Base-by-base conservation (phyloP, 2,888 invertebrate genomes). In the Heterodera filipjevi region DNA sequence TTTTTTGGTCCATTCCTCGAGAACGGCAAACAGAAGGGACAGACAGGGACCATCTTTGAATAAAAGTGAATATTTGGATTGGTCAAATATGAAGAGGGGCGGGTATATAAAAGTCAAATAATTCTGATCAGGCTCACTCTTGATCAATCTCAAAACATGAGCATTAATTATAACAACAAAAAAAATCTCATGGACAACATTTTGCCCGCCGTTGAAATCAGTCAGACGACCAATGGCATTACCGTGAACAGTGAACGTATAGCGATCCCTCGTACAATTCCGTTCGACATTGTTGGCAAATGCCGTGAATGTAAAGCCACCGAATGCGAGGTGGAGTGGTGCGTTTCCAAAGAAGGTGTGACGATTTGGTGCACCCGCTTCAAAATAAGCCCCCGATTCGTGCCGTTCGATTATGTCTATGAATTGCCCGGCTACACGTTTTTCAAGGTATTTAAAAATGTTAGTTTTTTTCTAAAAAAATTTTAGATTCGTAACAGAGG, bases 391-490 rank as follows among this genome's bases (percentile, higher is more conserved):
- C 73, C 73, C n/a, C 49, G 73, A 1, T 49, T 73, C 3, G 73
- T 73, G 1, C 73, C 72, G 0, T 72, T 72, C 32, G 72, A 72
- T 6, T 5, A 19, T 19, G 59, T 72, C 3, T 39, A 72, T 1
- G 72, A 72, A 22, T 35, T 72, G 3, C 72, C 72, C 14, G 39
- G 39, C 1, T 32, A 72, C 22, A 53, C 49, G 6, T 72, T 72
- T 22, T 72, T 72, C 35, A 72, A 72, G 39, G 72, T 72, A 16
- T 39, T 22, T 72, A 12, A n/a, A 27, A 71, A n/a, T n/a, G n/a
- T 33, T 33, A 5, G 16, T 32, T 35, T 22, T 27, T 59, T 10
- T 59, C n/a, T n/a, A 1, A 22, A 44, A 0, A 44, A 72, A 22
- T 39, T 44, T 12, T 22, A 72, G 72, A 39, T 72, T 19, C 32